These are phyloP conservation scores for Metalampra italica DNA, from an alignment of 2,888 invertebrate species.

Conservation along the genomic window DNA sequence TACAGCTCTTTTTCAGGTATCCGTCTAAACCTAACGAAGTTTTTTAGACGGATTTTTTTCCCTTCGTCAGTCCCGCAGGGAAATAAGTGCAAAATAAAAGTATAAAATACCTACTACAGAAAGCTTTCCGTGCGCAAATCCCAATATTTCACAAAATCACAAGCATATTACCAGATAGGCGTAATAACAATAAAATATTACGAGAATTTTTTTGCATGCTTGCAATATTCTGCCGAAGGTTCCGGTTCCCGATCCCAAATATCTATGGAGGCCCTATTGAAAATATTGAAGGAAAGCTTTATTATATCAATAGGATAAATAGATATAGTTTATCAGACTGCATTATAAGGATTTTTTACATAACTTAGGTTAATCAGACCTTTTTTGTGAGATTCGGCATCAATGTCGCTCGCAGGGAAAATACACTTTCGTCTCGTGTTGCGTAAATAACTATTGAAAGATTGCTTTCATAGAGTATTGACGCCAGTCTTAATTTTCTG, in stretches of 20 bases:
- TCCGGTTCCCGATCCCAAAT: background rate
- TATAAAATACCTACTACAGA: too few species aligned
- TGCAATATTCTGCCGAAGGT: conserved; percentile 16
- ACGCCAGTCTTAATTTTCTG: too few species aligned
- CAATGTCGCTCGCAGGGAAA: too few species aligned
- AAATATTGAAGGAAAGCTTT: conserved; percentile 4
- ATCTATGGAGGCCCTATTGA: conserved; percentile 6
- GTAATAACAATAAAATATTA: conserved; percentile 41
- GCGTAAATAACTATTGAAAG: too few species aligned
- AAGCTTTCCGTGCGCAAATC: background rate
- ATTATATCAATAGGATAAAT: conserved; percentile 8
- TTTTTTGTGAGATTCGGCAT: too few species aligned
- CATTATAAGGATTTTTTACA: conserved; percentile 1
- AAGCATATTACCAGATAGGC: conserved; percentile 1
- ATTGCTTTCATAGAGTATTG: too few species aligned
- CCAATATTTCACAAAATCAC: conserved; percentile 2
- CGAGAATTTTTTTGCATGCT: conserved; percentile 27
- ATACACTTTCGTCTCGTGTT: too few species aligned
- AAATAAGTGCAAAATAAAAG: too few species aligned
- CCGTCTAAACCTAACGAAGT: too few species aligned
- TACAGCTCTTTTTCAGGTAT: too few species aligned
- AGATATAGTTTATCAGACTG: conserved; percentile 3
- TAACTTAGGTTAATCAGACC: background rate
- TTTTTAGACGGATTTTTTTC: too few species aligned
- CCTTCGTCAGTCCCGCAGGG: too few species aligned